These are phyloP conservation scores for Aporophyla lueneburgensis DNA, from an alignment of 2,888 invertebrate species.

Conservation along the genomic window DNA sequence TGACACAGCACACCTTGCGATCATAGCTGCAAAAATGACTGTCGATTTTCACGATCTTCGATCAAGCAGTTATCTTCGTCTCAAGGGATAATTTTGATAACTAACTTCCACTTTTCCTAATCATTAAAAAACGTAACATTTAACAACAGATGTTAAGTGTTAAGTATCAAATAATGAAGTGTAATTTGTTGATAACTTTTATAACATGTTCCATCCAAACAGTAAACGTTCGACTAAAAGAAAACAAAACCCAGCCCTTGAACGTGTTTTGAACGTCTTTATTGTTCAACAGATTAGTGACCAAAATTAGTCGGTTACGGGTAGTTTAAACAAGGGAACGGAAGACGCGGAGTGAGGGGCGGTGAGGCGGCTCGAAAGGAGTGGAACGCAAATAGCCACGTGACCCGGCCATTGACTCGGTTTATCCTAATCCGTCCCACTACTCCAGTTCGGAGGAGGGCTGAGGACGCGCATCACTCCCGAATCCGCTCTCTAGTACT, in stretches of 20 bases:
- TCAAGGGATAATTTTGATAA: slow-evolving; percentile 13
- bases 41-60: not conserved
- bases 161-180: slow-evolving; percentile 11
- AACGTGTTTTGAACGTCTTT: slow-evolving; percentile 68
- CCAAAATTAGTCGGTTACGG: slow-evolving; percentile 85
- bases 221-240: slow-evolving; percentile 48
- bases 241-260: slow-evolving; percentile 59
- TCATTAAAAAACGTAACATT: slow-evolving; percentile 9
- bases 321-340: slow-evolving; percentile 84
- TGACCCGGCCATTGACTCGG: slow-evolving; percentile 91
- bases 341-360: slow-evolving; percentile 78
- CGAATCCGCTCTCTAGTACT: slow-evolving; percentile 65
- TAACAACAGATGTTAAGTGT: slow-evolving; percentile 5
- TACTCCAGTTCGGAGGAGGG: slow-evolving; percentile 86
- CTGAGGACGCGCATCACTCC: slow-evolving; percentile 53
- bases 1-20: not conserved
- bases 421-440: slow-evolving; percentile 90
- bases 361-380: slow-evolving; percentile 77
- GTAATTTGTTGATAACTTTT: slow-evolving; percentile 24
- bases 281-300: slow-evolving; percentile 82
- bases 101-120: slow-evolving; percentile 2
- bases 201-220: slow-evolving; percentile 35
- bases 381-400: slow-evolving; percentile 88
- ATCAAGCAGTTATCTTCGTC: not conserved
- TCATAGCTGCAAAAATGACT: not conserved